These are phyloP conservation scores for Chaetodon trifasciatus DNA, from an alignment of 2,797 vertebrate species.

Conservation along the genomic window DNA sequence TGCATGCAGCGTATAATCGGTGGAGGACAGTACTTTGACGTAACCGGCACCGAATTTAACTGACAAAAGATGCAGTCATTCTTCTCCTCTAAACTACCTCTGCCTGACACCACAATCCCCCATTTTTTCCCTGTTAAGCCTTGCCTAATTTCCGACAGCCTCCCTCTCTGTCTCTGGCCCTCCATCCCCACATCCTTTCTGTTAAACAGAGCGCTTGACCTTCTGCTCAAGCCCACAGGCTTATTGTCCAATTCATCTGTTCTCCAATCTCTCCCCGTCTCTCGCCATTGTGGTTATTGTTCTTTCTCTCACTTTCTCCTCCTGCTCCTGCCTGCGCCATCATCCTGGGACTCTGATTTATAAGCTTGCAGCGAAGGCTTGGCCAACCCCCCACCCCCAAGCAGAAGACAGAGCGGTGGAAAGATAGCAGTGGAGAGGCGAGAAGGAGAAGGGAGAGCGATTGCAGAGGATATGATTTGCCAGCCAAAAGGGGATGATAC, in stretches of 20 bases:
- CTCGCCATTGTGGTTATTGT: slow-evolving; percentile 63
- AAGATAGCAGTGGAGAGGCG: slow-evolving; percentile 29
- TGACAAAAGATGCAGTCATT: neutral
- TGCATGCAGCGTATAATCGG: neutral
- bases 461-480: slow-evolving; percentile 55
- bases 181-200: slow-evolving; percentile 28
- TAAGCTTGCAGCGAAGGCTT: slow-evolving; percentile 50
- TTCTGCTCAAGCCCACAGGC: slow-evolving; percentile 56
- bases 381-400: neutral
- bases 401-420: slow-evolving; percentile 32
- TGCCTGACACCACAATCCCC: slow-evolving; percentile 18
- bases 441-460: slow-evolving; percentile 8
- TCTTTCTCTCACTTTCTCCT: slow-evolving; percentile 51
- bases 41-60: neutral
- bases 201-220: slow-evolving; percentile 52
- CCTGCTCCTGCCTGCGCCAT: slow-evolving; percentile 35
- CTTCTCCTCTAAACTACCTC: slow-evolving; percentile 5
- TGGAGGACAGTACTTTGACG: neutral
- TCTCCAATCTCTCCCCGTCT: slow-evolving; percentile 58
- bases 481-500: slow-evolving; percentile 62
- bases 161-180: neutral
- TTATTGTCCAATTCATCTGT: slow-evolving; percentile 74
- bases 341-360: slow-evolving; percentile 68
- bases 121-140: slow-evolving; percentile 17
- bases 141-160: neutral